Conservation (phyloP, 2,797 vertebrate species). For the Aphelocoma californica region DNA sequence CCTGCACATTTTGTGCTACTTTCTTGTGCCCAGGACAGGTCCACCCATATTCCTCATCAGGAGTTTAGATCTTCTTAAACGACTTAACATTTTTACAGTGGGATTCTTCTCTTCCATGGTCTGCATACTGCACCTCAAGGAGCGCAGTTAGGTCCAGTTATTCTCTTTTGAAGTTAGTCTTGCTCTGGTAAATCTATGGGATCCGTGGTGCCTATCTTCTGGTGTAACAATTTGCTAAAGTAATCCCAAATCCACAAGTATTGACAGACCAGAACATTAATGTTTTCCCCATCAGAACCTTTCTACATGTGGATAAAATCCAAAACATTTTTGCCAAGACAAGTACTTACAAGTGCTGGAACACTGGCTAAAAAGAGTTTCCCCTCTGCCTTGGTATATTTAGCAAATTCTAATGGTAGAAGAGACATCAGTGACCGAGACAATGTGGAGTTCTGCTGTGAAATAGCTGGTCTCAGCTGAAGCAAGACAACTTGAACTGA, state of each 20-base stretch:
- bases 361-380: background rate
- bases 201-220: background rate
- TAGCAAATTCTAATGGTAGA: background rate
- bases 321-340: background rate
- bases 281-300: background rate
- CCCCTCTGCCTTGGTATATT: background rate
- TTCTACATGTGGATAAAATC: background rate
- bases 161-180: background rate
- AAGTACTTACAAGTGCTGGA: background rate
- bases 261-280: background rate
- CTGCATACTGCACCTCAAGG: background rate
- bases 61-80: background rate
- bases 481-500: background rate
- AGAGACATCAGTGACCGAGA: background rate
- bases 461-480: background rate
- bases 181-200: background rate
- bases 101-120: background rate
- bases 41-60: rapidly evolving
- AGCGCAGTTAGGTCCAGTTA: background rate
- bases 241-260: background rate
- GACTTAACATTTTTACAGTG: background rate
- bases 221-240: background rate
- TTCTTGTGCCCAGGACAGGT: background rate
- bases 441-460: background rate
- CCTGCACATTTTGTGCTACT: background rate